A percentile compares a stretch with the other conserved stretches of the same genome.
Conservation (phyloP, 1,140 invertebrate genomes). For the Microplitis demolitor region DNA sequence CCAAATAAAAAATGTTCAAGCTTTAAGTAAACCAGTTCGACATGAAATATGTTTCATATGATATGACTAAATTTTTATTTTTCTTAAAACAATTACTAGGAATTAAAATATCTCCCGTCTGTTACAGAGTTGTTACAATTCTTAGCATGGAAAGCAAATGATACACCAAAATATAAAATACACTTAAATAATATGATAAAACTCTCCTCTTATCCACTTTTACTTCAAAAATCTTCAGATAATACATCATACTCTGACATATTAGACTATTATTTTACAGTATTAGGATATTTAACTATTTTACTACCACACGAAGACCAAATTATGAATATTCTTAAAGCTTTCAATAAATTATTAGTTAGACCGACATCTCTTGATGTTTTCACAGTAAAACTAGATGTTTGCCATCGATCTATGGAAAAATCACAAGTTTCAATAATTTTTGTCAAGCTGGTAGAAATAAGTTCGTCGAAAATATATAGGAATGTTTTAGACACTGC, state of each 20-base stretch:
- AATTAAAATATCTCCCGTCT: constrained; percentile 38
- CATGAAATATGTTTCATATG: neutral
- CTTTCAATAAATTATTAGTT: constrained; percentile 35
- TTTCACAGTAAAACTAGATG: constrained; percentile 34
- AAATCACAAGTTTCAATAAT: constrained; percentile 38
- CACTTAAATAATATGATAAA: constrained; percentile 40
- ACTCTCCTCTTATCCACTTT: constrained; percentile 32
- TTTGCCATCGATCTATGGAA: constrained; percentile 33
- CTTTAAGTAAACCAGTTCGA: too few species aligned
- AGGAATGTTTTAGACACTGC: constrained; percentile 35
- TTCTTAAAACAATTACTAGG: constrained; percentile 39
- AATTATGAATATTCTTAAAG: constrained; percentile 26
- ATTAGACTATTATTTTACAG: constrained; percentile 43
- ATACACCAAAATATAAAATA: constrained; percentile 30
- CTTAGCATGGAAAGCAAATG: constrained; percentile 26
- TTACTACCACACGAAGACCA: constrained; percentile 32
- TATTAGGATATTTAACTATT: constrained; percentile 39
- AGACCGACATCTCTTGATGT: neutral
- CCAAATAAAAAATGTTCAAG: too few species aligned
- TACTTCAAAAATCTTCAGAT: constrained; percentile 40
- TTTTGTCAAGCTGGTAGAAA: constrained; percentile 32
- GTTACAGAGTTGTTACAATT: constrained; percentile 45
- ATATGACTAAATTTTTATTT: neutral
- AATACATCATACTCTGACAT: constrained; percentile 10
- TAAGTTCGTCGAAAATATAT: constrained; percentile 27